Evolutionary conservation across 2,888 invertebrate genomes (phyloP), one percentile per base, ranked within the genome.

Genomic region (Pterostichus niger): DNA sequence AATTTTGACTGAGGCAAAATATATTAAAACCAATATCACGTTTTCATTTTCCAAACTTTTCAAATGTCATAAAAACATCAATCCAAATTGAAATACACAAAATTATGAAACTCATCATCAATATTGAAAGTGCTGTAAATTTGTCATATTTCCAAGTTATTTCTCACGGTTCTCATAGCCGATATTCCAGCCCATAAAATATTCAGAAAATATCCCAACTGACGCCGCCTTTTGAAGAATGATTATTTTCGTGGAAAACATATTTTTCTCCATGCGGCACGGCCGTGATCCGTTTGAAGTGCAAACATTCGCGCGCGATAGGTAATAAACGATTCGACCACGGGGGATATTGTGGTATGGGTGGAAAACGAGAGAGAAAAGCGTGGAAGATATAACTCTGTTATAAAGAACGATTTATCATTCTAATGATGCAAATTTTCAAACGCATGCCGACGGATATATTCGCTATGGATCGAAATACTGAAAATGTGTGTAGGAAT

Each of bases 371-470:
- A 24, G 40, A 52, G 24, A 24, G 40, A 52, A 49, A 33, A 59
- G 68, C 15, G 71, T 24, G 3, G 24, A 46, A 71, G 71, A 75
- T 75, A 75, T 64, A 64, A 61, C 79, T 79, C 64, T 61, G 54
- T 54, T 77, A 77, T 77, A 78, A 78, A 15, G 64, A 79, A 64
- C 79, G 79, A 79, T 79, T 79, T 79, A 79, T 79, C 79, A 79
- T 64, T 79, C 79, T 79, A 79, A 79, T 79, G 79, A 79, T 79
- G 79, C 64, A 79, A 79, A 79, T 79, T 79, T 79, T 52, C 33
- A 24, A 75, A 54, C 24, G 15, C 68, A 46, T 24, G 40, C 10
- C 17, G 15, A 35, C n/a, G 71, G 44, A 71, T 46, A 71, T 71
- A 31, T 59, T 59, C 17, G 6, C 10, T 59, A 17, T 17, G 24